Evolutionary conservation across 1,140 invertebrate genomes (phyloP).

Genomic region (Acromyrmex charruanus): DNA sequence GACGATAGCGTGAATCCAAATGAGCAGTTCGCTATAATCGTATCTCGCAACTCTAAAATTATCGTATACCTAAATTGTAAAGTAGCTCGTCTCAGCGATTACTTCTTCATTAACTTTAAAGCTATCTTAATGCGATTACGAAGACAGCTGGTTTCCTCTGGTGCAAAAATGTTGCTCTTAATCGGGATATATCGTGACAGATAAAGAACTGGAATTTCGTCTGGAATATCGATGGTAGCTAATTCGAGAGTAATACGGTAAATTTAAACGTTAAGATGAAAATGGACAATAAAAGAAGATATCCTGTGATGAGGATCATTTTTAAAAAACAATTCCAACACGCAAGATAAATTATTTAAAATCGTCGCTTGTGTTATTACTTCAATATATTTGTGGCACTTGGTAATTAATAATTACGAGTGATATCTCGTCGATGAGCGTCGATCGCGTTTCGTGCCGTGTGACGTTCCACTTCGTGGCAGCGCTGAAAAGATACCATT

Average conservation of each 20-base stretch:
- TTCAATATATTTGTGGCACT: slow-evolving; percentile 26
- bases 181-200: not conserved
- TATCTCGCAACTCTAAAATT: slow-evolving; percentile 18
- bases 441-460: slow-evolving; percentile 8
- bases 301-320: not conserved
- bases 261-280: not conserved
- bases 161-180: slow-evolving; percentile 25
- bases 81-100: slow-evolving; percentile 1
- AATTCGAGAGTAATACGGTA: not conserved
- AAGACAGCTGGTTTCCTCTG: slow-evolving; percentile 5
- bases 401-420: slow-evolving; percentile 60
- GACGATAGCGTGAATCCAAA: slow-evolving; percentile 20
- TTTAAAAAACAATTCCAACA: not conserved
- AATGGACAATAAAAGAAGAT: not conserved
- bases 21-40: slow-evolving; percentile 5
- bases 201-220: slow-evolving; percentile 9
- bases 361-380: not conserved
- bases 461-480: not conserved
- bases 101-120: slow-evolving; percentile 17
- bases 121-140: slow-evolving; percentile 20
- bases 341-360: slow-evolving; percentile 48
- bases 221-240: not conserved
- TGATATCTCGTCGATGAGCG: slow-evolving; percentile 48
- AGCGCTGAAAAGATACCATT: slow-evolving; percentile 50
- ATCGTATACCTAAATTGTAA: slow-evolving; percentile 22